Conservation (phyloP, 92 coral and sea anemone genomes). For the Ricordea florida region DNA sequence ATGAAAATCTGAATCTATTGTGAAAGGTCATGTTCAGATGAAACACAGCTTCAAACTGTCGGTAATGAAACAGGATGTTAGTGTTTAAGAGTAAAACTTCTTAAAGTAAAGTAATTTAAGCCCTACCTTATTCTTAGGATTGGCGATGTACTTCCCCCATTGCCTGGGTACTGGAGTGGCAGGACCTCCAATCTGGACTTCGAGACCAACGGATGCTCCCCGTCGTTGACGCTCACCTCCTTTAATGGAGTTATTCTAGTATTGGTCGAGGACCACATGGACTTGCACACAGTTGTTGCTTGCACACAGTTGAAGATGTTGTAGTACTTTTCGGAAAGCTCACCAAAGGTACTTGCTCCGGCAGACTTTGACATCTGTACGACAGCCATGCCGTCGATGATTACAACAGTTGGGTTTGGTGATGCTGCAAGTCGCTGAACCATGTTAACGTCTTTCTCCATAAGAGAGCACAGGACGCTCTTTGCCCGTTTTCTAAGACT, state of each 20-base stretch:
- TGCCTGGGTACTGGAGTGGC: conserved; percentile 44
- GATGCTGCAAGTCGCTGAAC: neutral
- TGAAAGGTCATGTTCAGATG: conserved; percentile 6
- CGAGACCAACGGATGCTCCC: conserved; percentile 26
- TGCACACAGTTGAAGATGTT: neutral
- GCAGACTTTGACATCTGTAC: conserved; percentile 39
- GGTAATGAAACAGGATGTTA: conserved; percentile 18
- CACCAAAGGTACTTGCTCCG: conserved; percentile 52
- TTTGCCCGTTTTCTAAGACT: conserved; percentile 19
- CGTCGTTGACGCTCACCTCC: conserved; percentile 26
- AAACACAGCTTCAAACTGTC: conserved; percentile 15
- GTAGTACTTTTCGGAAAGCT: conserved; percentile 33
- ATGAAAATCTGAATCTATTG: conserved; percentile 7
- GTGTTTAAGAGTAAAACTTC: neutral
- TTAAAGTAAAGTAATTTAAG: neutral
- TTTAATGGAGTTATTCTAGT: conserved; percentile 24
- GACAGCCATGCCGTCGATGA: conserved; percentile 41
- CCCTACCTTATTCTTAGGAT: conserved; percentile 19
- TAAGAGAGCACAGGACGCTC: neutral
- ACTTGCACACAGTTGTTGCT: neutral
- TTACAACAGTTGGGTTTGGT: neutral
- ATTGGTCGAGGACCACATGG: conserved; percentile 30
- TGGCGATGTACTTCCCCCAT: conserved; percentile 35
- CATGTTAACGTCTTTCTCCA: neutral
- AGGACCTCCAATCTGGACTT: conserved; percentile 28